These are phyloP conservation scores for Axea sp. DNA, from an alignment of 2,888 invertebrate species.

Conservation along the genomic window DNA sequence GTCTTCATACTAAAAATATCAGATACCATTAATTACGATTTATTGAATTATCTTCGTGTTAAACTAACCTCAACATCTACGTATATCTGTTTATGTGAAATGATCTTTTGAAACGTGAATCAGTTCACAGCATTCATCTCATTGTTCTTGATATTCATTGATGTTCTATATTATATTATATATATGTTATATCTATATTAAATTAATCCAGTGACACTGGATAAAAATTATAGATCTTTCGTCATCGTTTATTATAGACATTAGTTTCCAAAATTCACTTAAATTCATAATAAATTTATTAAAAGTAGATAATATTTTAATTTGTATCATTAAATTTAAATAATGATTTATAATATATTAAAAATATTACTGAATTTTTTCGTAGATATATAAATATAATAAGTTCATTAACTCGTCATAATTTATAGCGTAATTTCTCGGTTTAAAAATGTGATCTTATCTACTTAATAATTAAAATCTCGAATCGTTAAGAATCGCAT, in stretches of 20 bases:
- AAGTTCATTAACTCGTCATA: conserved; percentile 34
- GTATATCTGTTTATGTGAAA: conserved; percentile 24
- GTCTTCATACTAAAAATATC: conserved; percentile 3
- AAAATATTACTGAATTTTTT: background rate
- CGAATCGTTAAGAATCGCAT: conserved; percentile 35
- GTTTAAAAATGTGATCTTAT: conserved; percentile 40
- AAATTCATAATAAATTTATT: too few relatives aligned
- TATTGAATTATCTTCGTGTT: conserved; percentile 20
- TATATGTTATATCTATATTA: too few relatives aligned
- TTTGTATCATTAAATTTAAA: too few relatives aligned
- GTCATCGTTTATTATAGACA: too few relatives aligned
- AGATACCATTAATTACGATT: conserved; percentile 32
- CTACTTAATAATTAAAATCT: conserved; percentile 45
- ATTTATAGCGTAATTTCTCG: conserved; percentile 22
- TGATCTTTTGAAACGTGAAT: conserved; percentile 27
- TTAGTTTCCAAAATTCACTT: too few relatives aligned
- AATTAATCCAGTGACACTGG: too few relatives aligned
- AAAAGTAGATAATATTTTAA: too few relatives aligned
- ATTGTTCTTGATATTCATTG: conserved; percentile 24
- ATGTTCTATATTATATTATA: background rate
- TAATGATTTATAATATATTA: background rate
- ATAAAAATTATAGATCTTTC: too few relatives aligned
- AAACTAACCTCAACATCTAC: conserved; percentile 27
- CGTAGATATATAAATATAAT: background rate
- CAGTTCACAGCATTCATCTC: conserved; percentile 11